Evolutionary conservation across 1,140 invertebrate genomes (phyloP).

Genomic region (Caenorhabditis inopinata): DNA sequence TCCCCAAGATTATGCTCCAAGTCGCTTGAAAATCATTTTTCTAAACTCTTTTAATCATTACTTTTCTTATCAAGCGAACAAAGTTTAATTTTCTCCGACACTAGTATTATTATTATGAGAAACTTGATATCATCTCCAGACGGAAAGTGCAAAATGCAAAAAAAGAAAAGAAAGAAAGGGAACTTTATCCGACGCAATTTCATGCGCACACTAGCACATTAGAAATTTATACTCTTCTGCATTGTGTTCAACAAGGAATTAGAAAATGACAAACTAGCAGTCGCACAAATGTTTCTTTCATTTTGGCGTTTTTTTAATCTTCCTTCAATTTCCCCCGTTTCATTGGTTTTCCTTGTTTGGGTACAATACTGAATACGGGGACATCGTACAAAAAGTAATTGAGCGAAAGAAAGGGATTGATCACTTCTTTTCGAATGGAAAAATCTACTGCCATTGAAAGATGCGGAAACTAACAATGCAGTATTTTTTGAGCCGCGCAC

Average conservation of each 20-base stretch:
- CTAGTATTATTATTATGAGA: no score
- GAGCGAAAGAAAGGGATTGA: no score
- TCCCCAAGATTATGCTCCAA: background rate
- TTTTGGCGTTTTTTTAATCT: background rate
- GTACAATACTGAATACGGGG: no score
- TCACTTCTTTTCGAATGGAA: no score
- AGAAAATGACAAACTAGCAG: background rate
- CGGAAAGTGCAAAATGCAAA: background rate
- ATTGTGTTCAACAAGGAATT: slow-evolving; percentile 19
- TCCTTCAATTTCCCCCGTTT: no score
- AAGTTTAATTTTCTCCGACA: no score
- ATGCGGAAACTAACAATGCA: slow-evolving; percentile 18
- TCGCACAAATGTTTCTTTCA: slow-evolving; percentile 6
- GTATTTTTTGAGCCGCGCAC: background rate
- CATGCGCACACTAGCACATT: background rate
- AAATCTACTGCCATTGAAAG: no score
- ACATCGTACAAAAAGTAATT: no score
- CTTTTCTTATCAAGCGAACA: background rate
- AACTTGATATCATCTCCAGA: background rate
- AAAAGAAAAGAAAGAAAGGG: background rate
- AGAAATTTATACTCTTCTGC: slow-evolving; percentile 17
- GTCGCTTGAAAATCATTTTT: background rate
- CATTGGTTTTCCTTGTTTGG: no score
- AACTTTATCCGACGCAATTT: background rate
- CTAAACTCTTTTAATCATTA: slow-evolving; percentile 1